Base-by-base conservation (phyloP, 1,140 invertebrate genomes). In the Trichoplusia ni region DNA sequence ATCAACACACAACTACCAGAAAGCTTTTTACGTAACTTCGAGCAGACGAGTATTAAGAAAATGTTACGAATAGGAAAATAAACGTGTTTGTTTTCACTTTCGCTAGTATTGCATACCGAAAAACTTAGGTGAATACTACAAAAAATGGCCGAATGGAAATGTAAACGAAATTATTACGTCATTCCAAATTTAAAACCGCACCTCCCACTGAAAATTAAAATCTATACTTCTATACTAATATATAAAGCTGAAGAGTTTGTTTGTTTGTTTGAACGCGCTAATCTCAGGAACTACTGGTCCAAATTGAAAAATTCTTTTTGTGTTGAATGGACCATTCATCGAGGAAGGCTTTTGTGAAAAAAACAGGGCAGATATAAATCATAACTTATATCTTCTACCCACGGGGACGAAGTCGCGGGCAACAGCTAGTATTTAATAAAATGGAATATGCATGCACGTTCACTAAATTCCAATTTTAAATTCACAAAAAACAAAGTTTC, bases 11-110 rank as follows among this genome's bases (percentile, higher is more conserved):
- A 1, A 16, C 23, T 18, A 13, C 13, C 25, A 47, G 13, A 47
- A 8, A 29, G 25, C 3, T 16, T 7, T 14, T 13, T 31, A 33
- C 29, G 29, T 33, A 25, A 40, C 18, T 27, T 38, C n/a, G 11
- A 54, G 33, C 25, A 54, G 35, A 51, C 29, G 29, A 9, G 25
- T 54, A 33, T 54, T 21, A 23, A 38, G 51, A 40, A 54, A 54
- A 54, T 21, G 51, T 54, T 54, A 40, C 51, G 21, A 40, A 38
- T 54, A 54, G 35, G 27, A 54, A 40, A 54, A 54, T 13, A 54
- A 54, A 54, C 27, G 51, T 54, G 38, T 40, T 11, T 14, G 33
- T 37, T 54, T 54, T 54, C 51, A 54, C 51, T 54, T 47, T 47
- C 44, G 11, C 23, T 23, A 25, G 13, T 9, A 2, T 19, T 19